phyloP scores from a whole-genome alignment of 2,797 vertebrate species.

The Argya squamiceps region DNA sequence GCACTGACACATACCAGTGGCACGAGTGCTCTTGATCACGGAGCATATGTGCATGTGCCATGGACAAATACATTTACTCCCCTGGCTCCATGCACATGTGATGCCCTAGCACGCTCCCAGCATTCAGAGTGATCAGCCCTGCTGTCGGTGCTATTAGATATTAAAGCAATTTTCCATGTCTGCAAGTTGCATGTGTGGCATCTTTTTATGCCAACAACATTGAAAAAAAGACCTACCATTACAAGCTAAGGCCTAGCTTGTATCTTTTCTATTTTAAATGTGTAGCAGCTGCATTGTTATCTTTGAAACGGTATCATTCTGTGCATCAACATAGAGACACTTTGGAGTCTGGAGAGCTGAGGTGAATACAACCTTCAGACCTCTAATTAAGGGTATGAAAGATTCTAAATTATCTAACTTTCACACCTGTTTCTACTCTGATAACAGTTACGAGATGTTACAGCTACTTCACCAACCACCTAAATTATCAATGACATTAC shows the following conservation, averaged over 20 bases:
- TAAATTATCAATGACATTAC: not conserved
- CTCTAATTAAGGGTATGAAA: not conserved
- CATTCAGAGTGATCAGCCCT: not conserved
- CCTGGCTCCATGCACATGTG: accelerated
- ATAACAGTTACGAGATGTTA: not conserved
- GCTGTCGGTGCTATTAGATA: not conserved
- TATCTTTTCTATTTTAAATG: not conserved
- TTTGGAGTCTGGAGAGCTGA: not conserved
- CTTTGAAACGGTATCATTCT: not conserved
- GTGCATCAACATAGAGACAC: not conserved
- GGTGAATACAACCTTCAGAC: not conserved
- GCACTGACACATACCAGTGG: not conserved
- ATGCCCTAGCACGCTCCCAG: not conserved
- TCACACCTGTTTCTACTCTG: not conserved
- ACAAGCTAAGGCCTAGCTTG: not conserved
- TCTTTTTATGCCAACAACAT: not conserved
- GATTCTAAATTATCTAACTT: not conserved
- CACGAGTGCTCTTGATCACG: not conserved
- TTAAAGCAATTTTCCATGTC: not conserved
- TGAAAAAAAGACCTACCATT: not conserved
- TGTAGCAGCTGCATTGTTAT: not conserved
- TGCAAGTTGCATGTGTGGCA: not conserved
- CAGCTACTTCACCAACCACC: not conserved
- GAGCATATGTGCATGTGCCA: not conserved
- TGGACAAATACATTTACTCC: not conserved